phyloP scores from a whole-genome alignment of 2,797 vertebrate genomes.

The Peromyscus melanophrys region DNA sequence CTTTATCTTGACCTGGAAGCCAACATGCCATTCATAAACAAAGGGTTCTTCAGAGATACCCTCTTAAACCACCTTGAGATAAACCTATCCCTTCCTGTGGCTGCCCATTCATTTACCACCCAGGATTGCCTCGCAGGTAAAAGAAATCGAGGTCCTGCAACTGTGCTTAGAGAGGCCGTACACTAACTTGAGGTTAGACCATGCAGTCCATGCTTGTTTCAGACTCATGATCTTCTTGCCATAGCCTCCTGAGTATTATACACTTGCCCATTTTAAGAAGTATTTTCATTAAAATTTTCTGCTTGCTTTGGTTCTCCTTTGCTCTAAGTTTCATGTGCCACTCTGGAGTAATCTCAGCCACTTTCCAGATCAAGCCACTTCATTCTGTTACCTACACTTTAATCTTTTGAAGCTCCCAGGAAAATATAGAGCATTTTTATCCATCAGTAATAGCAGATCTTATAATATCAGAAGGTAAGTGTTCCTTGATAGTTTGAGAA shows the following conservation, averaged over 20 bases:
- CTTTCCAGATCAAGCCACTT: conserved; percentile 36
- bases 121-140: not conserved
- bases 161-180: not conserved
- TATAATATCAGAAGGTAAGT: not conserved
- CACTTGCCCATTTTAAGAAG: not conserved
- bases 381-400: conserved; percentile 4
- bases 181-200: not conserved
- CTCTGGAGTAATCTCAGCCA: not conserved
- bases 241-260: not conserved
- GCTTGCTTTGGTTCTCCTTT: conserved; percentile 10
- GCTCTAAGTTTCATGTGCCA: conserved; percentile 39
- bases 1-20: not conserved
- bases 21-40: not conserved
- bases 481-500: not conserved
- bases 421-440: conserved; percentile 53
- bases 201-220: not conserved
- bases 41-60: not conserved
- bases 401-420: conserved; percentile 18
- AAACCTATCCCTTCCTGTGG: not conserved
- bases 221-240: not conserved
- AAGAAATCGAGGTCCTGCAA: not conserved
- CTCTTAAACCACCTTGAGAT: not conserved
- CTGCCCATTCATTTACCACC: not conserved
- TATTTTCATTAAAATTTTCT: conserved; percentile 2
- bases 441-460: not conserved